A percentile compares a stretch with the other conserved stretches of the same genome.
Conservation (phyloP, 2,888 invertebrate genomes). For the Dynastes grantii region DNA sequence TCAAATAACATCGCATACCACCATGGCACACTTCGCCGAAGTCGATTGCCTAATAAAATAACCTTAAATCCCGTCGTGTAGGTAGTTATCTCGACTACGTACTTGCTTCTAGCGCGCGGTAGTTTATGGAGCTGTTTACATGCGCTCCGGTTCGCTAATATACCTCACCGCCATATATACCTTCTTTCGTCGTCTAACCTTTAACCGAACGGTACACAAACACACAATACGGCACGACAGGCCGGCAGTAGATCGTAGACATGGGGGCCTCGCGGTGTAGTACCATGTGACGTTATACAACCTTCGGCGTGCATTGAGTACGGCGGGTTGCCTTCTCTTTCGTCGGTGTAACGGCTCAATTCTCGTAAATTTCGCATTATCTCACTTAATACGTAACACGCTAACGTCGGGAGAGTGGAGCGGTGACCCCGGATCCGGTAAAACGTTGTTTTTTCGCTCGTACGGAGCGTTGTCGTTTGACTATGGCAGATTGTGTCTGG, state of each 20-base stretch:
- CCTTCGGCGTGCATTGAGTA: not conserved
- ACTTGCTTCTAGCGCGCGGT: not conserved
- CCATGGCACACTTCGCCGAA: not conserved
- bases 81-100: not conserved
- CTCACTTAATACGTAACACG: constrained; percentile 42
- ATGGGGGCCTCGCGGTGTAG: not conserved
- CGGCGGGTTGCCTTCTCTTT: not conserved
- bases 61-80: constrained; percentile 6
- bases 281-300: not conserved
- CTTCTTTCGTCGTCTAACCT: not conserved
- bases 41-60: constrained; percentile 21
- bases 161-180: not conserved
- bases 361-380: constrained; percentile 37
- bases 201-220: not conserved
- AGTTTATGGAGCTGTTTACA: constrained; percentile 40
- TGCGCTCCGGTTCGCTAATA: not conserved
- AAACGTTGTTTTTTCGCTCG: constrained; percentile 15
- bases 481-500: constrained; percentile 27
- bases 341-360: constrained; percentile 10
- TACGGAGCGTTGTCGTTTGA: constrained; percentile 11
- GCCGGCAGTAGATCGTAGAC: not conserved
- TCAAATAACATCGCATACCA: no score
- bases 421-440: no score
- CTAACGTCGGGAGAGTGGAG: not conserved
- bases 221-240: no score